Conservation (phyloP, 2,113 vertebrate species). For the Catharus minimus region DNA sequence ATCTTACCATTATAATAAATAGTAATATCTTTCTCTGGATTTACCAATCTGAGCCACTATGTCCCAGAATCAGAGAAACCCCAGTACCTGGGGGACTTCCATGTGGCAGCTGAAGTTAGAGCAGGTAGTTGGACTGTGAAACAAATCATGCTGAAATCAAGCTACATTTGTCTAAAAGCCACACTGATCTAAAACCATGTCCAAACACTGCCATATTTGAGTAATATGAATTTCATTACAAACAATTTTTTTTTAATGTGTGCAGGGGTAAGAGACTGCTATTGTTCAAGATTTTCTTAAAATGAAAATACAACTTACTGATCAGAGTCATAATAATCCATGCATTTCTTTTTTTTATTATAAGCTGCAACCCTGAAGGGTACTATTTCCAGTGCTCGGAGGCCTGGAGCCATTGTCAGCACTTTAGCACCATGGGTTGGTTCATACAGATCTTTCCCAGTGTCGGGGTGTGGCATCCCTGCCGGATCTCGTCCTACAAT, state of each 20-base stretch:
- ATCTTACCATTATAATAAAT: background rate
- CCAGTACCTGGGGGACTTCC: background rate
- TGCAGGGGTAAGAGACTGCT: background rate
- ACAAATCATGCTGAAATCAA: background rate
- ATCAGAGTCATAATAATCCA: conserved; percentile 94
- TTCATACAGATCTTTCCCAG: conserved; percentile 94
- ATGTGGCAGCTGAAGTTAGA: background rate
- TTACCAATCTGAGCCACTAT: background rate
- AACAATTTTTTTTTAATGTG: background rate
- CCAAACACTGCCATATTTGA: background rate
- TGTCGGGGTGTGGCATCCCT: conserved; percentile 94
- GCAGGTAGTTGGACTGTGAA: background rate
- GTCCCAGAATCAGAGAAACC: background rate
- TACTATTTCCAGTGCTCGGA: conserved; percentile 94
- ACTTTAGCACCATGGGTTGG: conserved; percentile 96
- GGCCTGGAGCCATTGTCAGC: conserved; percentile 96
- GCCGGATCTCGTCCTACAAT: conserved; percentile 97
- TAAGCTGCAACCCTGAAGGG: conserved; percentile 97
- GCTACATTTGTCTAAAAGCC: background rate
- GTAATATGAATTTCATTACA: background rate
- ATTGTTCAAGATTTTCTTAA: background rate
- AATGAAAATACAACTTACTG: conserved; percentile 82
- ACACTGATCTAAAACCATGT: background rate
- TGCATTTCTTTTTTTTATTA: conserved; percentile 90
- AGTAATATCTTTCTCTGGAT: background rate